Percentiles rank a stretch among this genome's conserved stretches.
phyloP scores from a whole-genome alignment of 2,888 invertebrate species.

The Lottia scabra region DNA sequence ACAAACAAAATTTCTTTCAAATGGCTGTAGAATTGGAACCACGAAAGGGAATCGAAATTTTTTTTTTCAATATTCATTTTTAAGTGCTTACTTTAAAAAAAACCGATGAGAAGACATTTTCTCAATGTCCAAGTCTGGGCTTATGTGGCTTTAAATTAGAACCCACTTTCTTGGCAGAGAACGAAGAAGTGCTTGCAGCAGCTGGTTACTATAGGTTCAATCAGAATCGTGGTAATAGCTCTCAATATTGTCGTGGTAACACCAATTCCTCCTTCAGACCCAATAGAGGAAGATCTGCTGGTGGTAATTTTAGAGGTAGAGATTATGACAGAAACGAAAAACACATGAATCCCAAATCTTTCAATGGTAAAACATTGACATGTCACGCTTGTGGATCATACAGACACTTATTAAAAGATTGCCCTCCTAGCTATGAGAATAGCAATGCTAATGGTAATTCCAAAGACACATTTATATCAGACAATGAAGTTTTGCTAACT shows the following conservation, averaged over 20 bases:
- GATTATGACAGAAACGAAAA: neutral
- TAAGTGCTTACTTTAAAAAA: too few relatives aligned
- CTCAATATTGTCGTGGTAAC: neutral
- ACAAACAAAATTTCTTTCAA: too few relatives aligned
- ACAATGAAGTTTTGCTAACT: too few relatives aligned
- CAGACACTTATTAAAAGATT: constrained; percentile 1
- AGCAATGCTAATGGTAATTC: too few relatives aligned
- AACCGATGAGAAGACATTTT: too few relatives aligned
- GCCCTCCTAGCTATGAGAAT: neutral
- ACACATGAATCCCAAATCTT: neutral
- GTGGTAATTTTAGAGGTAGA: neutral
- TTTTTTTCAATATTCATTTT: too few relatives aligned
- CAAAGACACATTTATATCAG: too few relatives aligned
- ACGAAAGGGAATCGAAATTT: too few relatives aligned
- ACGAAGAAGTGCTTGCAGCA: neutral
- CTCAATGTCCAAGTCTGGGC: too few relatives aligned
- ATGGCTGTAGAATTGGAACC: too few relatives aligned
- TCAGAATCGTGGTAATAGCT: neutral
- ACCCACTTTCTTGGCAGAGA: neutral
- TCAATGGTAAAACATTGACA: neutral
- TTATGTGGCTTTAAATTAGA: too few relatives aligned
- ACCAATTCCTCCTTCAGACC: neutral
- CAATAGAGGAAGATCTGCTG: neutral
- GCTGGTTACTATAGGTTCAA: neutral
- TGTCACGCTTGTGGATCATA: neutral